phyloP scores from a whole-genome alignment of 2,888 invertebrate genomes.

The Auanema sp. region DNA sequence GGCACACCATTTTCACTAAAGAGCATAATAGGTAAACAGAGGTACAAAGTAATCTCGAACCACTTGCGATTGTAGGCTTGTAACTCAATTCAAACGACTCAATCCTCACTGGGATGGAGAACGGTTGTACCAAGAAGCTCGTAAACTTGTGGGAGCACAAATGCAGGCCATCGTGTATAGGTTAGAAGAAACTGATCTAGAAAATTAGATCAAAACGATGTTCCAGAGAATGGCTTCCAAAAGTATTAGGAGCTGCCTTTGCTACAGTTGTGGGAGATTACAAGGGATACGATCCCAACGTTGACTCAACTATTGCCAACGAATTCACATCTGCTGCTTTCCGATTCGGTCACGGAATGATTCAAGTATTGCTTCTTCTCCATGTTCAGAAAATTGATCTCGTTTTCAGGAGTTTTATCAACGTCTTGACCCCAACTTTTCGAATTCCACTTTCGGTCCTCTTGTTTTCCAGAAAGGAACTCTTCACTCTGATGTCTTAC shows the following conservation, averaged over 20 bases:
- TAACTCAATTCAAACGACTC: slow-evolving; percentile 75
- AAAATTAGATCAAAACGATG: slow-evolving; percentile 70
- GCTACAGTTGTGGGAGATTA: slow-evolving; percentile 79
- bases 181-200: slow-evolving; percentile 9
- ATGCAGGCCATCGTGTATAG: slow-evolving; percentile 67
- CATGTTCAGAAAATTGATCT: background rate
- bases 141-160: slow-evolving; percentile 80
- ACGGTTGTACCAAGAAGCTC: slow-evolving; percentile 79
- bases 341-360: slow-evolving; percentile 89
- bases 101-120: slow-evolving; percentile 95
- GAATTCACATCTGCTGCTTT: slow-evolving; percentile 95
- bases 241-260: slow-evolving; percentile 77
- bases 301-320: slow-evolving; percentile 87
- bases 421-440: slow-evolving; percentile 79
- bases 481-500: slow-evolving; percentile 72
- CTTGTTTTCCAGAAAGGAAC: slow-evolving; percentile 87
- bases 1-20: slow-evolving; percentile 76
- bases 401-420: slow-evolving; percentile 77
- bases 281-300: slow-evolving; percentile 78
- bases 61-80: slow-evolving; percentile 76
- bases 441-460: slow-evolving; percentile 77
- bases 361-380: slow-evolving; percentile 72
- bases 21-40: slow-evolving; percentile 78
- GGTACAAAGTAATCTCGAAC: background rate
- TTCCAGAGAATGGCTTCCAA: slow-evolving; percentile 86